phyloP scores from a whole-genome alignment of 2,113 vertebrate genomes.

The Callaeas wilsoni region DNA sequence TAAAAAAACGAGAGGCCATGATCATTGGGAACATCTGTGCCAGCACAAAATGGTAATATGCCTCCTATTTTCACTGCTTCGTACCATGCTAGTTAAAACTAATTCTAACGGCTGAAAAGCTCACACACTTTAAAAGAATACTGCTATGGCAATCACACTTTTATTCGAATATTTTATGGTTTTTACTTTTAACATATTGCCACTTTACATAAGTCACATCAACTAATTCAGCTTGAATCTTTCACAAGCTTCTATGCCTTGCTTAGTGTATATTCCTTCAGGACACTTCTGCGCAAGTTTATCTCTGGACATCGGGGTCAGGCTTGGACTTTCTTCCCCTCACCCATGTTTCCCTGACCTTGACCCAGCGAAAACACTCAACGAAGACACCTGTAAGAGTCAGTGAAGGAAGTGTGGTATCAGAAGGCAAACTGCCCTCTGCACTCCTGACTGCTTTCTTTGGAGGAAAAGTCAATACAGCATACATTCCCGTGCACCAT shows the following conservation, averaged over 20 bases:
- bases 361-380: not conserved
- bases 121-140: not conserved
- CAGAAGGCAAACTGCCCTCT: not conserved
- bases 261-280: not conserved
- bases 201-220: not conserved
- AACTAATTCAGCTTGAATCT: not conserved
- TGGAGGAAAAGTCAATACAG: not conserved
- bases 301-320: not conserved
- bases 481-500: not conserved
- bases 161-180: not conserved
- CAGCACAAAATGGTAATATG: not conserved
- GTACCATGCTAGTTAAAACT: not conserved
- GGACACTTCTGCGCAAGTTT: not conserved
- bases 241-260: not conserved
- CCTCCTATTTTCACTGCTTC: not conserved
- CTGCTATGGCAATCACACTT: not conserved
- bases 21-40: not conserved
- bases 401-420: accelerated
- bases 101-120: accelerated
- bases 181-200: not conserved
- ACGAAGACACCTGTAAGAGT: not conserved
- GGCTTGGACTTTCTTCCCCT: not conserved
- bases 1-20: not conserved
- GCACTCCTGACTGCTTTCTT: not conserved
- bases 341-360: not conserved